Evolutionary conservation across 2,888 invertebrate species (phyloP).

Genomic region (Lithosia quadra): DNA sequence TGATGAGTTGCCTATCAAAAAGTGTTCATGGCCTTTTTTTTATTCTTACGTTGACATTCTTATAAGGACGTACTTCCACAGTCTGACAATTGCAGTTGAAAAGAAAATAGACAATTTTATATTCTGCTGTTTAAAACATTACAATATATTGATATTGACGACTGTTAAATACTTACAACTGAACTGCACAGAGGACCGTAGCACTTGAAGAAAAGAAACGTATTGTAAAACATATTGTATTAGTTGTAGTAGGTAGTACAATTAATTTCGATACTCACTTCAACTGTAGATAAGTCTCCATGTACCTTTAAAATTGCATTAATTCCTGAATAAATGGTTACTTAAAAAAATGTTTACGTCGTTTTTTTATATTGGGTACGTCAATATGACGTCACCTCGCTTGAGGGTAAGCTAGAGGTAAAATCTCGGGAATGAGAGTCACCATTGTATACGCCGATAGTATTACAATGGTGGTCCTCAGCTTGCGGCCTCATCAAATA

Average conservation of each 20-base stretch:
- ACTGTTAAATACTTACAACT: slow-evolving; percentile 11
- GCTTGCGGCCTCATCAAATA: no score
- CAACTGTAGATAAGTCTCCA: slow-evolving; percentile 33
- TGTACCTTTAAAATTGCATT: slow-evolving; percentile 21
- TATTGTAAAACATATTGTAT: not conserved
- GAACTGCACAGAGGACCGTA: slow-evolving; percentile 19
- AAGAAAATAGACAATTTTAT: not conserved
- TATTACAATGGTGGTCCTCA: no score
- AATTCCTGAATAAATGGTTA: not conserved
- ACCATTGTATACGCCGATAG: no score
- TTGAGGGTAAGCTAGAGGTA: no score
- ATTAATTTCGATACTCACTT: slow-evolving; percentile 9
- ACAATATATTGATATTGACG: not conserved
- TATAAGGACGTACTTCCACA: not conserved
- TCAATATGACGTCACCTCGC: no score
- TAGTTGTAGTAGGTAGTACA: not conserved
- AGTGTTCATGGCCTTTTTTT: no score
- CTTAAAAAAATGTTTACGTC: no score
- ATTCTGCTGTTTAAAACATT: not conserved
- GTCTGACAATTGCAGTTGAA: not conserved
- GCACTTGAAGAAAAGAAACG: slow-evolving; percentile 12
- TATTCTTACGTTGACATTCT: not conserved
- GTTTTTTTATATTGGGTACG: no score
- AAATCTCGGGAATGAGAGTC: no score
- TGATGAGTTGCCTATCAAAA: no score